phyloP scores from a whole-genome alignment of 2,113 vertebrate genomes.

The Anoura caudifer region DNA sequence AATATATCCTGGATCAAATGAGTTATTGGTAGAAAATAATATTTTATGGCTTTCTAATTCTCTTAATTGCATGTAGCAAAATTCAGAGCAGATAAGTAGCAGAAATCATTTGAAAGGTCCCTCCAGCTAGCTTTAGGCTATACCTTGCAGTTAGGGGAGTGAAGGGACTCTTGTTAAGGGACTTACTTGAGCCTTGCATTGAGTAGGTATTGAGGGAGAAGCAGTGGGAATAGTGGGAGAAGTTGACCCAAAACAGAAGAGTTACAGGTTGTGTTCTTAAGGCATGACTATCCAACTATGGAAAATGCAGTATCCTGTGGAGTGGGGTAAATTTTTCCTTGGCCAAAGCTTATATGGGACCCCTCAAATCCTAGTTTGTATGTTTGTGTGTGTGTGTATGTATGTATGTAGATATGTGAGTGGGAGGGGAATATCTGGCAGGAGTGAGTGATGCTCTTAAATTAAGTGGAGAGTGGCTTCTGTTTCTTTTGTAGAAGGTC shows the following conservation, averaged over 20 bases:
- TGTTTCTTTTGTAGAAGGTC: not conserved
- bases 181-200: not conserved
- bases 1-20: not conserved
- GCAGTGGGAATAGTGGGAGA: not conserved
- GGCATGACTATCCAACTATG: not conserved
- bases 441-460: not conserved
- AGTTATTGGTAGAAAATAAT: not conserved
- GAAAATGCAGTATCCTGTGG: not conserved
- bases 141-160: not conserved
- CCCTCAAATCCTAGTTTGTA: not conserved
- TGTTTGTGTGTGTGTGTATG: not conserved
- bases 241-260: not conserved
- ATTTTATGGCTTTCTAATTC: not conserved
- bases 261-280: not conserved
- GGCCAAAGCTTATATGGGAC: not conserved
- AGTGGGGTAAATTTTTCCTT: not conserved
- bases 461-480: not conserved
- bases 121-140: not conserved
- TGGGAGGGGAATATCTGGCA: not conserved
- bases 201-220: not conserved
- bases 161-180: not conserved
- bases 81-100: not conserved
- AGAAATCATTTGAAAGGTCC: conserved; percentile 1
- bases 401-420: not conserved
- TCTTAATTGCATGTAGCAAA: not conserved